These are phyloP conservation scores for Glaucopsyche alexis DNA, from an alignment of 2,888 invertebrate genomes.

Conservation along the genomic window DNA sequence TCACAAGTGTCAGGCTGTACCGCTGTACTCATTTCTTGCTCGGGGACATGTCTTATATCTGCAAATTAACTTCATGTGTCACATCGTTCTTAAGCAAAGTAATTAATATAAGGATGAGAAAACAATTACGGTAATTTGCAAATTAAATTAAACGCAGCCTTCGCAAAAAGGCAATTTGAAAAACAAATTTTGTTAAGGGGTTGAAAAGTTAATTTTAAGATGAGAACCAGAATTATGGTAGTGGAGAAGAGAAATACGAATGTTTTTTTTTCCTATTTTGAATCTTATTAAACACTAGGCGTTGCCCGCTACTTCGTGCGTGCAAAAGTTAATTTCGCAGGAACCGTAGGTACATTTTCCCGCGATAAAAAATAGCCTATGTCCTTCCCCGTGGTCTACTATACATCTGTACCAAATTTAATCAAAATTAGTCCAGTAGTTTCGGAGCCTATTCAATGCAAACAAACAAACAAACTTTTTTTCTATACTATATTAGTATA, in stretches of 20 bases:
- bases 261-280: neutral
- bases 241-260: neutral
- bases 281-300: neutral
- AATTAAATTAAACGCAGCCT: constrained; percentile 31
- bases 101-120: constrained; percentile 33
- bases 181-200: constrained; percentile 28
- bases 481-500: too few relatives aligned
- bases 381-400: too few relatives aligned
- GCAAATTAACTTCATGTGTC: constrained; percentile 31
- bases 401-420: too few relatives aligned
- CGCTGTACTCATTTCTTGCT: constrained; percentile 21
- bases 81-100: constrained; percentile 30
- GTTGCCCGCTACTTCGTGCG: too few relatives aligned
- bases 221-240: constrained; percentile 16
- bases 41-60: constrained; percentile 28
- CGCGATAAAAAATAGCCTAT: too few relatives aligned
- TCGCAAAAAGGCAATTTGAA: constrained; percentile 31
- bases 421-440: too few relatives aligned
- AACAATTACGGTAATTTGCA: constrained; percentile 31
- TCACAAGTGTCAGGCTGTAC: neutral
- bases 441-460: too few relatives aligned
- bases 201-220: constrained; percentile 29
- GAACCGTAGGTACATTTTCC: too few relatives aligned
- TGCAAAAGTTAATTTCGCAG: too few relatives aligned
- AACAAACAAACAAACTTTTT: too few relatives aligned